Base-by-base conservation (phyloP, 2,113 vertebrate genomes). In the Crotophaga sulcirostris region DNA sequence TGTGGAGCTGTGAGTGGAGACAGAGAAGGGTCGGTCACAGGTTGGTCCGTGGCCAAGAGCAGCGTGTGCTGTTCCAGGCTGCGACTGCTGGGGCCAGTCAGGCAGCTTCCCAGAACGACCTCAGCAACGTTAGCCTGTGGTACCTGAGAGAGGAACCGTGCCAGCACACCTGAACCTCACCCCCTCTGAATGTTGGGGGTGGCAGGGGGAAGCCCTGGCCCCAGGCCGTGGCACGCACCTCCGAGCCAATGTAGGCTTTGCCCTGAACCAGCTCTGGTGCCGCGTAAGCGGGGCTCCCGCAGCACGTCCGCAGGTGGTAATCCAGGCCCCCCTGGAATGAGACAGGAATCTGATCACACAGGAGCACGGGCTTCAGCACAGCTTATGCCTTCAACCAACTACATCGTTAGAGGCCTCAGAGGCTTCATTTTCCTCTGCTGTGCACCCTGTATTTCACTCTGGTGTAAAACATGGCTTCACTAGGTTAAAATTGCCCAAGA, bases 261-360 rank as follows among this genome's bases (percentile, higher is more conserved):
- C 99, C 99, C 96, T 99, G 99, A 94, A 99, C 98, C 93, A 99
- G 98, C 92, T 99, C 99, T 36, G 99, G 99, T 13, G 99, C 99
- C 69, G 99, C 99, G 38, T 99, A 99, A 14, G 99, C 99, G 49
- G 99, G 99, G 94, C 99, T 99, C 34, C 99, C 99, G 90, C 99
- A 99, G 77, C 98, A 99, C 0, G 99, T 99, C 96, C 98, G 98
- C 69, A 99, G 97, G 45, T 98, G 98, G 79, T 98, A 99, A 86
- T 99, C 97, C 94, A 99, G 98, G 69, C 99, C 99, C 44, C 99
- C 98, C 99, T 99, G 56, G 5, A 89, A 33, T 8, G 73, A 45
- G 86, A 90, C 49, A 74, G 70, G 56, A 52, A 52, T 89, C 9
- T 10, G 2, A 73, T 76, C 44, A 89, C 70, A 79, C 23, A 62